Evolutionary conservation across 2,797 vertebrate species (phyloP), one percentile per base, ranked within the genome.

Genomic region (Gymnothorax javanicus): DNA sequence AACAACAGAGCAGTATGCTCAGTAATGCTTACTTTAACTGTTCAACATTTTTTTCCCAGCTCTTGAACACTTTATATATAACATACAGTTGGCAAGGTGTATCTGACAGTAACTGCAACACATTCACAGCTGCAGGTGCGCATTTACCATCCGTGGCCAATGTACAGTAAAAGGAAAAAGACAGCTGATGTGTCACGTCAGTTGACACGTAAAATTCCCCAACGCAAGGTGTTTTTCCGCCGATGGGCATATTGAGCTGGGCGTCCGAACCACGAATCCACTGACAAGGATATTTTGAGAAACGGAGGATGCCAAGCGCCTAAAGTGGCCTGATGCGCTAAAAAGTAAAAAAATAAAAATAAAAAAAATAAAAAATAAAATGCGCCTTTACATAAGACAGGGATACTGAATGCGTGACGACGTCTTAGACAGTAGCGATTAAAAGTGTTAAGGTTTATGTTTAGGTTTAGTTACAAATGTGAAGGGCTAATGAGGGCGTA

Each of bases 41-140:
- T 90, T 92, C 91, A 91, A 93, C 52, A 3, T n/a, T 81, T 81
- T 81, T 11, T 33, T 4, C 52, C 91, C 93, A 43, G 33, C 33
- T 43, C 33, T 94, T 93, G 94, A 94, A 87, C n/a, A 71, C 92
- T 92, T 91, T 93, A 94, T 56, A 92, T 93, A 95, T 93, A 92
- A 94, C 88, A 95, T 93, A 93, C 93, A 93, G 94, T 91, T 94
- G 92, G 90, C 92, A 94, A 93, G 92, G 91, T 89, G 52, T 54
- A 56, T 92, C 93, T 94, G 92, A 90, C 87, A 85, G 91, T 94
- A 93, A 94, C 93, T 90, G 93, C 92, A 92, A 91, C 13, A 86
- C 88, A 94, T 95, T 96, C 95, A 96, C 95, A 95, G 95, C 96
- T 95, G 95, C 94, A 92, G 95, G 94, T 95, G 93, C 94, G 94